Conservation (phyloP, 2,113 vertebrate species). For the Myotis lucifugus region DNA sequence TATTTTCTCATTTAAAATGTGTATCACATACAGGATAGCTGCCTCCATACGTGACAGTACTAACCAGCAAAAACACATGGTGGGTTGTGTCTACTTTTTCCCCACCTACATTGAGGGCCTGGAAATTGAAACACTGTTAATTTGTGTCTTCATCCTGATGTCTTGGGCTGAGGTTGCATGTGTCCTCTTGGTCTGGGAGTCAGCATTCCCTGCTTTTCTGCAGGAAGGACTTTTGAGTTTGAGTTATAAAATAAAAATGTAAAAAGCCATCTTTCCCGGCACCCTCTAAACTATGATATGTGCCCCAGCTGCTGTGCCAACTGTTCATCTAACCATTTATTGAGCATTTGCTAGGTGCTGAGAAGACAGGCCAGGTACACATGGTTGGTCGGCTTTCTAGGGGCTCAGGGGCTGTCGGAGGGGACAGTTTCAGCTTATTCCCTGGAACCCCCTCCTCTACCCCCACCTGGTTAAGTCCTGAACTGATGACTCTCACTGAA, state of each 20-base stretch:
- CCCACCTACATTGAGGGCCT: fast-evolving
- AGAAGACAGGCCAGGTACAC: not conserved
- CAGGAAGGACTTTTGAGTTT: not conserved
- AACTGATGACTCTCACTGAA: fast-evolving
- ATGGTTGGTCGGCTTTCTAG: fast-evolving
- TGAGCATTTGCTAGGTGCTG: not conserved
- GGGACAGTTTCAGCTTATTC: fast-evolving
- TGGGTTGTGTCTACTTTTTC: not conserved
- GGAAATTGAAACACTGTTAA: not conserved
- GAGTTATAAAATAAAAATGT: not conserved
- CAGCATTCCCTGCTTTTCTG: not conserved
- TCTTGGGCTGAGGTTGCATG: fast-evolving
- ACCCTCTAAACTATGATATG: not conserved
- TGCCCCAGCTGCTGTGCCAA: fast-evolving
- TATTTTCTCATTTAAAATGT: not conserved
- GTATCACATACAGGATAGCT: too few relatives aligned
- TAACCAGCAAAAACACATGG: not conserved
- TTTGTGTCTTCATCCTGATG: not conserved
- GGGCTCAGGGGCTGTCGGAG: not conserved
- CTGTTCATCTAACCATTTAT: too few relatives aligned
- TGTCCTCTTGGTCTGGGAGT: fast-evolving
- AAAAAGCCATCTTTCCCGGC: not conserved
- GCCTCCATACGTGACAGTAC: not conserved
- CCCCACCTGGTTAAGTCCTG: not conserved
- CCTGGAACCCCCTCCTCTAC: not conserved